Base-by-base conservation (phyloP, 2,113 vertebrate species). In the Myotis yumanensis region DNA sequence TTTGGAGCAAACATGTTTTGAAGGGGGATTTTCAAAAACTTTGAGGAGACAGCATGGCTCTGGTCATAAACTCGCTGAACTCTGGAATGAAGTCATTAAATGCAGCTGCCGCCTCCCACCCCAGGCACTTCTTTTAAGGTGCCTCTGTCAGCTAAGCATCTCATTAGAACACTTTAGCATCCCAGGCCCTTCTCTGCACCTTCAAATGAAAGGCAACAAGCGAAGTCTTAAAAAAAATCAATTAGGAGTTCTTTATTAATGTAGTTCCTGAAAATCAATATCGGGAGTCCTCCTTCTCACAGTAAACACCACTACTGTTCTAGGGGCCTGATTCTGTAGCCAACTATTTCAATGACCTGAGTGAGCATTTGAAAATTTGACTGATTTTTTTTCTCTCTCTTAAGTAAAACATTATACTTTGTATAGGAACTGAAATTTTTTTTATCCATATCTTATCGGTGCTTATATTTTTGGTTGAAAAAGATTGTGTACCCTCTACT, bases 181-280 rank as follows among this genome's bases (percentile, higher is more conserved):
- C 98, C 96, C 87, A 95, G 97, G 87, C 95, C 96, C 97, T 96
- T 97, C 93, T 97, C 90, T 97, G 91, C 95, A 96, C 93, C 97
- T 96, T 97, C 96, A 98, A 98, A 97, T 97, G 97, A 98, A 98
- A 98, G 95, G 89, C 23, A 7, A 87, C 96, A 95, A 97, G 97
- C 85, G 23, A 95, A 97, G 91, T 97, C 97, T 97, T 97, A 80
- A 89, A 97, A 98, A 98, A 98, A 98, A 98, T 98, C 98, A 98
- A 98, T 98, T 98, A 98, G 97, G 97, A 96, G 97, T 98, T 98
- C 98, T 98, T 98, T 98, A 98, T 97, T 97, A 97, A 97, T 95
- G 72, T 96, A 54, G 96, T 97, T 96, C 95, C 89, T 97, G 86
- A 95, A 96, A 97, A 97, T 98, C 97, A 85, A 96, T 98, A 98